Base-by-base conservation (phyloP, 2,888 invertebrate genomes). In the Torymus auratus region DNA sequence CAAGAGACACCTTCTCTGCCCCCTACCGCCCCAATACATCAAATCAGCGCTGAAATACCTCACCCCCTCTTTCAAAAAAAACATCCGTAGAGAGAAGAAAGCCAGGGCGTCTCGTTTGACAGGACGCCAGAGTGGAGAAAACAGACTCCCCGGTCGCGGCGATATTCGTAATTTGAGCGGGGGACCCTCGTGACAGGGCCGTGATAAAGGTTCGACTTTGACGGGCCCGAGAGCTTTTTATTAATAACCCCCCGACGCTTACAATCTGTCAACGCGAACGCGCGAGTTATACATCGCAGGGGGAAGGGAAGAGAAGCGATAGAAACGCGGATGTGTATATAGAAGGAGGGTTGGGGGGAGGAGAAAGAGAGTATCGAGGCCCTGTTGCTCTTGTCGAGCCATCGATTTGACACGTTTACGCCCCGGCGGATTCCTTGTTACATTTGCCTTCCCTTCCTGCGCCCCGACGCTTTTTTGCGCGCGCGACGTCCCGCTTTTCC, bases 391-490 rank as follows among this genome's bases (percentile, higher is more conserved):
- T 7, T n/a, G 53, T 53, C 20, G 72, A 72, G 62, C n/a, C 55
- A 70, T 70, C 62, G 77, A 77, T 77, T 69, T 77, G 69, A 77
- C 77, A 70, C 77, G 56, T 70, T 77, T 77, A 62, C 69, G 62
- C 62, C 69, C 20, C 50, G n/a, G 41, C 56, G 41, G 56, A 64
- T 64, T 77, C 64, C 77, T 70, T 77, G 70, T 70, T 77, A 70
- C 62, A 76, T 76, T 52, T 69, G 20, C 62, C 62, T 50, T 61
- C 69, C 53, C 12, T 56, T 55, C 14, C n/a, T n/a, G 12, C n/a
- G 14, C 2, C 4, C 23, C 11, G 41, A 15, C 15, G 2, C 28
- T 10, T 55, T 12, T 70, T 23, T 58, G 53, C 23, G n/a, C 15
- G 12, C 64, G 5, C 15, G 13, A 15, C 41, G 55, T 55, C 23